Conservation (phyloP, 2,888 invertebrate genomes). For the Mythimna ferrago region DNA sequence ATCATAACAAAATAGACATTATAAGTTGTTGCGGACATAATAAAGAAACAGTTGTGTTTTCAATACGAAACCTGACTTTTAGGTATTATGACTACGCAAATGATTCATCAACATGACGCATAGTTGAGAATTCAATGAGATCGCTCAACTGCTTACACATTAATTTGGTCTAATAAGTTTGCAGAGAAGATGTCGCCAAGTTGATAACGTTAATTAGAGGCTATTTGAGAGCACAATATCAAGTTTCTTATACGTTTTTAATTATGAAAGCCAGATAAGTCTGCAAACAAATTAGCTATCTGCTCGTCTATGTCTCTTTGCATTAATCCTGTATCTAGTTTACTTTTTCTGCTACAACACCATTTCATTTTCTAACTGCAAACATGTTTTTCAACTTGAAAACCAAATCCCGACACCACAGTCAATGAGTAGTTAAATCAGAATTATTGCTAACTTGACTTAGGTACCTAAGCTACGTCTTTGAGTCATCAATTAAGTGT, state of each 20-base stretch:
- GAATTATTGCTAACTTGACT: constrained; percentile 24
- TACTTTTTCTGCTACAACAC: neutral
- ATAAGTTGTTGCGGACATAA: constrained; percentile 10
- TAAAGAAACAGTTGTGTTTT: constrained; percentile 26
- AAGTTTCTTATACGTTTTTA: neutral
- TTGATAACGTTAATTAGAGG: constrained; percentile 10
- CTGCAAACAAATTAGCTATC: neutral
- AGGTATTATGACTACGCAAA: constrained; percentile 32
- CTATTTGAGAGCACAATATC: constrained; percentile 20
- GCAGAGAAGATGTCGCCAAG: constrained; percentile 10
- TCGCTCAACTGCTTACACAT: constrained; percentile 26
- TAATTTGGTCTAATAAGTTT: constrained; percentile 16
- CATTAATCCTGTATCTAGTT: neutral
- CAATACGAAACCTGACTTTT: constrained; percentile 20
- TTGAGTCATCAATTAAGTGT: constrained; percentile 37
- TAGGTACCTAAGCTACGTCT: constrained; percentile 10
- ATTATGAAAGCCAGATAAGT: neutral
- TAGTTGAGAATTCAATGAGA: constrained; percentile 26
- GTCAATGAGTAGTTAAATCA: constrained; percentile 11
- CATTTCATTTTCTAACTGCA: neutral
- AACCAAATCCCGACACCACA: constrained; percentile 4
- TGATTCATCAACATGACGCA: constrained; percentile 58
- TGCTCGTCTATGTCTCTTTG: neutral
- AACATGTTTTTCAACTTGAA: neutral
- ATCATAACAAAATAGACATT: constrained; percentile 28